Conservation (phyloP, 92 coral and sea anemone genomes). For the Siderastrea radians region DNA sequence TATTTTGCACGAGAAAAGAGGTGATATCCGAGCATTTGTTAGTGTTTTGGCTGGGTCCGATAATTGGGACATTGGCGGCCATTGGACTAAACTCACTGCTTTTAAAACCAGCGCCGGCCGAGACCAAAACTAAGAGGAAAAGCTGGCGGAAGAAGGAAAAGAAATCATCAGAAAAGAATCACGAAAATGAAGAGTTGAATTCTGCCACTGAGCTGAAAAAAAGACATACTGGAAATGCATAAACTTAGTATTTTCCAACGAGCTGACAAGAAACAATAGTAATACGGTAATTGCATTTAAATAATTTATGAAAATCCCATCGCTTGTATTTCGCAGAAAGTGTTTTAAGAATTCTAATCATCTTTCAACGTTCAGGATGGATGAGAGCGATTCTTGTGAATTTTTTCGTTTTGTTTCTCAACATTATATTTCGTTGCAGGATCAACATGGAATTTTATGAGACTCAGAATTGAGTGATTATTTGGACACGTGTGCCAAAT, state of each 20-base stretch:
- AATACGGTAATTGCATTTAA: not conserved
- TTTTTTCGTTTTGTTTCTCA: no score
- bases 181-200: conserved; percentile 14
- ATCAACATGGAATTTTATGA: no score
- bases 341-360: not conserved
- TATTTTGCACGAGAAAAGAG: conserved; percentile 65
- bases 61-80: conserved; percentile 81
- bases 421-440: no score
- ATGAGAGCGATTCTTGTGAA: no score
- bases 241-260: no score
- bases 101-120: conserved; percentile 36
- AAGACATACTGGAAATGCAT: conserved; percentile 32
- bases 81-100: conserved; percentile 62
- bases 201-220: not conserved
- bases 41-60: conserved; percentile 93
- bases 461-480: no score
- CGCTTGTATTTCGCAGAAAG: no score
- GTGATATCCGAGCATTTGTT: conserved; percentile 79
- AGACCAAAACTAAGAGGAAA: conserved; percentile 32
- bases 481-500: no score
- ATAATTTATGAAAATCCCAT: no score
- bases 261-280: no score
- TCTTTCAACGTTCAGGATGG: not conserved
- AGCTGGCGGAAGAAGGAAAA: conserved; percentile 65
- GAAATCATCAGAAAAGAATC: conserved; percentile 26